These are phyloP conservation scores for Drepanosiphum platanoidis DNA, from an alignment of 2,888 invertebrate species.

Conservation along the genomic window DNA sequence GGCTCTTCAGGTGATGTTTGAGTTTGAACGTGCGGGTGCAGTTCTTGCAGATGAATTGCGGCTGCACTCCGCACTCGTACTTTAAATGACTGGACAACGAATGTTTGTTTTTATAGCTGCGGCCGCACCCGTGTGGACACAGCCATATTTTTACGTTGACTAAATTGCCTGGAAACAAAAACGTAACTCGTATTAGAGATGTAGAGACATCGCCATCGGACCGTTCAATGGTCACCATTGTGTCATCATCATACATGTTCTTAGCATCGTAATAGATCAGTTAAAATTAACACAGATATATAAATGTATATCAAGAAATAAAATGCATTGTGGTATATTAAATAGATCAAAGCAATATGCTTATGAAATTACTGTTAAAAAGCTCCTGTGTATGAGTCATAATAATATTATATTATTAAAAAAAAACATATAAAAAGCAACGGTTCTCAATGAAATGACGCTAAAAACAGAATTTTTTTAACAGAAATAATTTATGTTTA, in stretches of 20 bases:
- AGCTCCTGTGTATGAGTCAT: not conserved
- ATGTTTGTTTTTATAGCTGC: conserved; percentile 63
- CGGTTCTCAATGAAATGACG: too few relatives aligned
- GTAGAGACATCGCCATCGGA: too few relatives aligned
- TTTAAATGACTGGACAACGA: conserved; percentile 63
- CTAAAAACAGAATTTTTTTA: too few relatives aligned
- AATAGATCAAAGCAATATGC: not conserved
- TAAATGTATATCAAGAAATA: not conserved
- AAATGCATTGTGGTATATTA: not conserved
- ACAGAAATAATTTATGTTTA: too few relatives aligned
- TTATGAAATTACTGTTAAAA: not conserved
- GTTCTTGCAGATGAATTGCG: conserved; percentile 66
- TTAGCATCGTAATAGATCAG: too few relatives aligned
- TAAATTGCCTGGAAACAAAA: not conserved
- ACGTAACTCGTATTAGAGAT: not conserved
- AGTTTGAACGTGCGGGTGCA: conserved; percentile 64
- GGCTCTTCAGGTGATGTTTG: conserved; percentile 63
- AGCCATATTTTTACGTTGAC: conserved; percentile 13
- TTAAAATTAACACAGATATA: too few relatives aligned
- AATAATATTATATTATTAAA: too few relatives aligned
- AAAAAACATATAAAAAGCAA: too few relatives aligned
- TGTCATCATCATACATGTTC: too few relatives aligned
- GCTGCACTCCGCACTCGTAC: conserved; percentile 66
- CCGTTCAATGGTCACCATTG: not conserved
- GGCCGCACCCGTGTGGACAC: conserved; percentile 62